Conservation (phyloP, 92 coral and sea anemone species). For the Parazoanthus swiftii region DNA sequence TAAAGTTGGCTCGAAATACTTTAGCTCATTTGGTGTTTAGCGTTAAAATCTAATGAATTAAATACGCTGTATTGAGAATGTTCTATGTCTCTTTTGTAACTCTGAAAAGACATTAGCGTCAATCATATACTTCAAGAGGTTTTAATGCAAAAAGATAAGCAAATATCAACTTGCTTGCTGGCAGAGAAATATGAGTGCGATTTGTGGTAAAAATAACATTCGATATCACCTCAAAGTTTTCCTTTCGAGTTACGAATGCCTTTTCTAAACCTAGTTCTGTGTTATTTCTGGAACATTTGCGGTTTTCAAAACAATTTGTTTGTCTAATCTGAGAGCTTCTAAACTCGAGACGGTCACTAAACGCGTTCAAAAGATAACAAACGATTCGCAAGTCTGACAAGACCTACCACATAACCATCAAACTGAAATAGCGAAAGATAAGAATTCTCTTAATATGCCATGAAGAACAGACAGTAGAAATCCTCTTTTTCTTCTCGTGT, state of each 20-base stretch:
- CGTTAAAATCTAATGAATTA: background rate
- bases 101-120: background rate
- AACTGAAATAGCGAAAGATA: slow-evolving; percentile 8
- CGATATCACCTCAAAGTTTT: background rate
- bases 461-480: background rate
- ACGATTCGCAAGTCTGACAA: background rate
- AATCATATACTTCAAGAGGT: background rate
- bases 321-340: slow-evolving; percentile 6
- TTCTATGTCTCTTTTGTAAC: background rate
- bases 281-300: background rate
- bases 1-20: background rate
- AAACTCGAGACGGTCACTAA: slow-evolving; percentile 12
- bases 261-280: slow-evolving; percentile 1
- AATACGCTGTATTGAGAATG: background rate
- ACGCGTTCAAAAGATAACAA: slow-evolving; percentile 23
- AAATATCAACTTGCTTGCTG: background rate
- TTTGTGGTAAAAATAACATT: background rate
- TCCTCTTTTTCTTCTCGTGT: background rate
- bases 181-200: background rate
- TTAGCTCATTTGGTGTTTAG: background rate
- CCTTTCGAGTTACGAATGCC: background rate
- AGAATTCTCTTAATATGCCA: background rate
- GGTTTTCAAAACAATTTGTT: background rate
- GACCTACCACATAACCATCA: slow-evolving; percentile 16
- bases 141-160: background rate